phyloP scores from a whole-genome alignment of 2,113 vertebrate genomes.

The Ploceus nigricollis region DNA sequence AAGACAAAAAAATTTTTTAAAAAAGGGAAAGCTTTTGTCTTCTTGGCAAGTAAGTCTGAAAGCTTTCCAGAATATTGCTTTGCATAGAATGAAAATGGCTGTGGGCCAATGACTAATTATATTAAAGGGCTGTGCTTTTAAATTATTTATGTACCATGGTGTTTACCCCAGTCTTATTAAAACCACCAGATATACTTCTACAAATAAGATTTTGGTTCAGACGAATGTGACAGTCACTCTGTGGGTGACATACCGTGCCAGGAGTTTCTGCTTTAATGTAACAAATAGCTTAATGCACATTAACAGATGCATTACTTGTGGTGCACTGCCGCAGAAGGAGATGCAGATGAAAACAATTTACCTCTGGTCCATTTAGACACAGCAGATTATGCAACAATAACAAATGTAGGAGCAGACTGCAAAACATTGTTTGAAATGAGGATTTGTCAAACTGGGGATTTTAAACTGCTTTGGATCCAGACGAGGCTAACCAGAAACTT shows the following conservation, averaged over 20 bases:
- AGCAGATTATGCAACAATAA: background rate
- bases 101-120: slow-evolving; percentile 37
- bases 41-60: slow-evolving; percentile 45
- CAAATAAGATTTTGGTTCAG: slow-evolving; percentile 38
- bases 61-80: slow-evolving; percentile 40
- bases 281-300: background rate
- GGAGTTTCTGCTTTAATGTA: background rate
- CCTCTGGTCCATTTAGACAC: background rate
- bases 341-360: slow-evolving; percentile 10
- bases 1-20: background rate
- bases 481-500: background rate
- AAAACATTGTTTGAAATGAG: background rate
- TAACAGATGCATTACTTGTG: background rate
- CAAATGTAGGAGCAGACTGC: background rate
- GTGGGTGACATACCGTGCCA: slow-evolving; percentile 10
- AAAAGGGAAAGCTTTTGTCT: slow-evolving; percentile 11
- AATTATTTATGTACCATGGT: slow-evolving; percentile 40
- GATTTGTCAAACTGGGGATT: background rate
- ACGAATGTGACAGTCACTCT: slow-evolving; percentile 18
- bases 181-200: background rate
- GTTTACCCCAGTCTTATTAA: slow-evolving; percentile 46
- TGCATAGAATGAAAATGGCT: slow-evolving; percentile 39
- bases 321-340: background rate
- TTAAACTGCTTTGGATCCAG: background rate
- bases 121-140: slow-evolving; percentile 35